Conservation (phyloP, 1,140 invertebrate genomes). For the Acromyrmex heyeri region DNA sequence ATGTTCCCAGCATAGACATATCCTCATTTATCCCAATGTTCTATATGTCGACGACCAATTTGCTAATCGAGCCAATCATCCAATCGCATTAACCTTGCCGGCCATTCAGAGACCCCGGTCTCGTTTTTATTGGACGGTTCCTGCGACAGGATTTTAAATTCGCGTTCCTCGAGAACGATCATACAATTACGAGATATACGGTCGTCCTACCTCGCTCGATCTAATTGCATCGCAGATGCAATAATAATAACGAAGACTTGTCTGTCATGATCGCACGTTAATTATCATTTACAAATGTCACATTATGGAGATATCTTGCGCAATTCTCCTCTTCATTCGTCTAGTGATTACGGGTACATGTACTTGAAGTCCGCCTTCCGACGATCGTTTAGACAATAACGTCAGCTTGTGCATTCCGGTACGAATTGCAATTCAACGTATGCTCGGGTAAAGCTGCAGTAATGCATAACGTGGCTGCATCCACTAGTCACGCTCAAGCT, state of each 20-base stretch:
- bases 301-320: neutral
- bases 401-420: slow-evolving; percentile 37
- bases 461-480: slow-evolving; percentile 40
- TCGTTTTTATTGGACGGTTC: slow-evolving; percentile 83
- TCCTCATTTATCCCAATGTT: slow-evolving; percentile 86
- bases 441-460: slow-evolving; percentile 19
- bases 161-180: slow-evolving; percentile 19
- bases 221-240: slow-evolving; percentile 5
- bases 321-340: slow-evolving; percentile 24
- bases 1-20: slow-evolving; percentile 84
- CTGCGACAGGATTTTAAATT: slow-evolving; percentile 75
- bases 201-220: neutral
- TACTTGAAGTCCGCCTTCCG: slow-evolving; percentile 26
- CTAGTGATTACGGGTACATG: slow-evolving; percentile 9
- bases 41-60: slow-evolving; percentile 82
- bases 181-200: neutral
- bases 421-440: slow-evolving; percentile 40
- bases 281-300: slow-evolving; percentile 23
- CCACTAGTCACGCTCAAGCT: slow-evolving; percentile 29
- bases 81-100: slow-evolving; percentile 86
- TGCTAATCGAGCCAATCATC: slow-evolving; percentile 86
- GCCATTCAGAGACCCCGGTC: slow-evolving; percentile 77
- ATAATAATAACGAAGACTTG: neutral
- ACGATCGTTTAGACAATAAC: slow-evolving; percentile 43
- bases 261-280: neutral